Base-by-base conservation (phyloP, 1,140 invertebrate genomes). In the Trichonephila clavata region DNA sequence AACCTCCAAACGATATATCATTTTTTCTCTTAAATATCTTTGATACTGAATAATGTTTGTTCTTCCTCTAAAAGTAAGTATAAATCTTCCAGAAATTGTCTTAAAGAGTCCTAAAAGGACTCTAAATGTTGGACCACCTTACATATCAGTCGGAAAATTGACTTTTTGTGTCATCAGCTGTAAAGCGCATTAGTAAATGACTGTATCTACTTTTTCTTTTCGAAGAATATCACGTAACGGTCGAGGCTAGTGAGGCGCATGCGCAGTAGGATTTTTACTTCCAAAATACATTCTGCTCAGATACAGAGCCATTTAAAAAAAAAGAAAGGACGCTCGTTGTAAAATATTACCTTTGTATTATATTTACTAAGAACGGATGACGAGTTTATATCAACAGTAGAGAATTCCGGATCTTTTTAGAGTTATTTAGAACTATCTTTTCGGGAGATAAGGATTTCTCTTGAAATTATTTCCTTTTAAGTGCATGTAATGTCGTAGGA, bases 391-490 rank as follows among this genome's bases (percentile, higher is more conserved):
- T n/a, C 63, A n/a, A n/a, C 21, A 65, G 21, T n/a, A n/a, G 63
- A 65, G n/a, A 65, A 65, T 65, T 65, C 20, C 63, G 63, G 63
- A 65, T 65, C 63, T 65, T 65, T 65, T 65, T 65, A 65, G 63
- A 65, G 20, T 65, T n/a, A 65, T 65, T 24, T 24, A 24, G n/a
- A n/a, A 65, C 8, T n/a, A 65, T 21, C 63, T 65, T 65, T n/a
- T n/a, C n/a, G n/a, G 21, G 24, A 65, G 10, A n/a, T 63, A 65
- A 50, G 50, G 7, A 50, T 50, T 50, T 50, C 5, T 10, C 50
- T 50, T 50, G 50, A 50, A 10, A 10, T 50, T 50, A 10, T 50
- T 50, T 50, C 50, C 50, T 50, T 50, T 50, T 50, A 50, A 50
- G 50, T 50, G 50, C 50, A 50, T 50, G 5, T 5, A 10, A 1